Evolutionary conservation across 2,888 invertebrate species (phyloP).

Genomic region (Notodonta ziczac): DNA sequence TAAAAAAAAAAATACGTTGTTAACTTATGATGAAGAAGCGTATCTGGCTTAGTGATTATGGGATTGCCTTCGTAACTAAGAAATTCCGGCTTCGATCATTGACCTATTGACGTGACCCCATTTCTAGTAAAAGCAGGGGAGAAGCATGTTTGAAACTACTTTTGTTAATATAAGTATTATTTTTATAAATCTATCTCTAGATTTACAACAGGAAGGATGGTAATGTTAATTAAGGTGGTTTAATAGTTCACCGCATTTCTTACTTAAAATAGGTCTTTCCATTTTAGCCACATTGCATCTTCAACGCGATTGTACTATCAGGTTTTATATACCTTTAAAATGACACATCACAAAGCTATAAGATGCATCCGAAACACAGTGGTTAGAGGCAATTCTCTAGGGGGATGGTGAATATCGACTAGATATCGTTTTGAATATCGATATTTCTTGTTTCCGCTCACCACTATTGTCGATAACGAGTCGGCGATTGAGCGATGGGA

Average conservation of each 20-base stretch:
- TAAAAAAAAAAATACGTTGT: neutral
- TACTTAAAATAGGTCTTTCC: neutral
- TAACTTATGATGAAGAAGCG: too few species aligned
- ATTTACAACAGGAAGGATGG: too few species aligned
- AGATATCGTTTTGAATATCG: slow-evolving; percentile 37
- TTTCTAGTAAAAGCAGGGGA: too few species aligned
- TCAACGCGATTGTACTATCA: neutral
- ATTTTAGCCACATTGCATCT: neutral
- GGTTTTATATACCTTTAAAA: neutral
- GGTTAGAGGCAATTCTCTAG: slow-evolving; percentile 16
- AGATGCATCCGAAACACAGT: neutral
- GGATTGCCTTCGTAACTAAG: too few species aligned
- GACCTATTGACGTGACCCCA: too few species aligned
- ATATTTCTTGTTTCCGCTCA: slow-evolving; percentile 16
- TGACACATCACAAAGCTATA: neutral
- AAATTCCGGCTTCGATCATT: too few species aligned
- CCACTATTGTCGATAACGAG: slow-evolving; percentile 14
- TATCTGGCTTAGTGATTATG: too few species aligned
- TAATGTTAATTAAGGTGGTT: too few species aligned
- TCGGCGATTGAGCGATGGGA: slow-evolving; percentile 10
- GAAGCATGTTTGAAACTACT: neutral
- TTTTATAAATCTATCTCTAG: neutral
- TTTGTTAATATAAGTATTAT: slow-evolving; percentile 9
- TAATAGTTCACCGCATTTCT: too few species aligned
- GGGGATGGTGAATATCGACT: slow-evolving; percentile 29